Evolutionary conservation across 2,113 vertebrate species (phyloP), one percentile per base, ranked within the genome.

Genomic region (Pangasianodon hypophthalmus): DNA sequence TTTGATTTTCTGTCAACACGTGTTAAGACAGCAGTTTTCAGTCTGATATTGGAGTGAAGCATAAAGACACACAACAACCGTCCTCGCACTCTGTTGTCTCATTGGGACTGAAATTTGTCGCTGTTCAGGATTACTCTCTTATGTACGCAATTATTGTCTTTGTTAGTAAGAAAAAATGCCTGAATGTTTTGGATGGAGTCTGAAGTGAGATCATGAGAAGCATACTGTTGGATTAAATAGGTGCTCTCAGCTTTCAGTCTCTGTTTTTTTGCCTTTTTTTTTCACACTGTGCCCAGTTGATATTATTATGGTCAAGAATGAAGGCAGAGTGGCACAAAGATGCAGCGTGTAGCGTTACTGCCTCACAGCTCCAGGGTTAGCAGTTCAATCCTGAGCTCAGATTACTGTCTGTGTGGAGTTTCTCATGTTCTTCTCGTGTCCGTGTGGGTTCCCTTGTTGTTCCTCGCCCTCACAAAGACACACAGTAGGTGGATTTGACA

Each of bases 81-180:
- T 37, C 32, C 32, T 71, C 14, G 7, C 69, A 2, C 18, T 44
- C 71, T 26, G 8, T 14, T 75, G 71, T 19, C 37, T 75, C 21
- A 44, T 41, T 44, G 18, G 16, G 37, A 21, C 7, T 79, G 11
- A 79, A 50, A 79, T 14, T 13, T 48, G 44, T 14, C 46, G 6
- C 46, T 29, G 44, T 29, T 50, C 11, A 26, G 11, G 75, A 79
- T 29, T 77, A 46, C 41, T 46, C 19, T 10, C 11, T 88, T n/a
- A 8, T 41, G 87, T 52, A 85, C 75, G 46, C 85, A 90, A 91
- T 90, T 85, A 85, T 90, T 90, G 87, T 82, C 44, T 29, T 44
- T 88, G 54, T 73, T 18, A 75, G 14, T 21, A 29, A 69, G 54
- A 71, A 86, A 60, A 87, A 44, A 69, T 18, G 58, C 85, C 48